Percentiles rank a stretch among this genome's conserved stretches.
Conservation (phyloP, 2,113 vertebrate species). For the Oncorhynchus masou region DNA sequence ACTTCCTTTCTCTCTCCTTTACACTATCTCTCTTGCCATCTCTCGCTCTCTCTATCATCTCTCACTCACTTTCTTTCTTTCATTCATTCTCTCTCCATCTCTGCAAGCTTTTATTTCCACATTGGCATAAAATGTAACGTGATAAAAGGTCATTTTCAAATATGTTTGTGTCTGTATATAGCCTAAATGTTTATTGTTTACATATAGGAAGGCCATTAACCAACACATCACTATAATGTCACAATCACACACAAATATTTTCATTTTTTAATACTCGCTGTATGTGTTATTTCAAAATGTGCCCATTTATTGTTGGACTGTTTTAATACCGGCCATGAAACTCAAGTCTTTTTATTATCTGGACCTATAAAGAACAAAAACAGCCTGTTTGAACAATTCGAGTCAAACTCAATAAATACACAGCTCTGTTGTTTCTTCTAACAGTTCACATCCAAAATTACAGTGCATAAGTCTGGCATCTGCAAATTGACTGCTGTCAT, state of each 20-base stretch:
- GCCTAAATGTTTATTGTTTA: not conserved
- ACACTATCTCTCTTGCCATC: not conserved
- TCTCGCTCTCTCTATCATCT: not conserved
- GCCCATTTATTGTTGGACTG: not conserved
- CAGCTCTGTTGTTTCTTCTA: not conserved
- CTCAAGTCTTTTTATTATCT: not conserved
- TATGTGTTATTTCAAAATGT: not conserved
- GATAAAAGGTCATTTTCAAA: not conserved
- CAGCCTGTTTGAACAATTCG: not conserved
- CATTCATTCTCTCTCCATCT: not conserved
- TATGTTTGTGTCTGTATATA: not conserved
- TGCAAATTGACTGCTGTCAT: constrained; percentile 38
- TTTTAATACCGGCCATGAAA: not conserved
- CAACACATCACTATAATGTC: not conserved
- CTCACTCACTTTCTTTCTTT: not conserved
- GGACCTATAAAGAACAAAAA: not conserved
- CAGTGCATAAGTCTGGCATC: constrained; percentile 5
- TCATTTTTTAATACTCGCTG: not conserved
- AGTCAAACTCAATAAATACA: not conserved
- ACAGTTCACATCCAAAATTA: not conserved
- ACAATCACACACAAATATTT: not conserved
- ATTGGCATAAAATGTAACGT: not conserved
- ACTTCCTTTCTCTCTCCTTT: not conserved
- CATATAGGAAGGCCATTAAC: not conserved
- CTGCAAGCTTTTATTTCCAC: not conserved